Evolutionary conservation across 2,888 invertebrate species (phyloP).

Genomic region (Tinea trinotella): DNA sequence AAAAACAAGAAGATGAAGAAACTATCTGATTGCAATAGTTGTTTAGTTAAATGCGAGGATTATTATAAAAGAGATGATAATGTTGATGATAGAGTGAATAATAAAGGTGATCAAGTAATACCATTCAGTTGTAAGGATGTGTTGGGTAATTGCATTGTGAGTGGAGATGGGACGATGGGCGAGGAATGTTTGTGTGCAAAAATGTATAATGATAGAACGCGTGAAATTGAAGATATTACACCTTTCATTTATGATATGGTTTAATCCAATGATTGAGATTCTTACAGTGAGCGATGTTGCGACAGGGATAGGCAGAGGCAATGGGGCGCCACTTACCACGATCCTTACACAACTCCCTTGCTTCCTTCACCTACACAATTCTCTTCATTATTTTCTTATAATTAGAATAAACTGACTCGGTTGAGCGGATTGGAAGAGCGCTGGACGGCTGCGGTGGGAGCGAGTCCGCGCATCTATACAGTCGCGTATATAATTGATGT

Average conservation of each 20-base stretch:
- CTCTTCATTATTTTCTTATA: too few species aligned
- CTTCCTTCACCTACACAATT: too few species aligned
- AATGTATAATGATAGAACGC: constrained; percentile 46
- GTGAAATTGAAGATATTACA: constrained; percentile 59
- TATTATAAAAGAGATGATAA: not conserved
- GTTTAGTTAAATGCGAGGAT: not conserved
- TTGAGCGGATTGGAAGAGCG: too few species aligned
- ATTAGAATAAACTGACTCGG: too few species aligned
- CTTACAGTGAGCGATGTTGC: too few species aligned
- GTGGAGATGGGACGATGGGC: constrained; percentile 45
- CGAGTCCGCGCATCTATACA: too few species aligned
- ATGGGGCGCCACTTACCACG: too few species aligned
- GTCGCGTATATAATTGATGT: too few species aligned
- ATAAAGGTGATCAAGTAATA: not conserved
- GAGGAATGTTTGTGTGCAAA: constrained; percentile 57
- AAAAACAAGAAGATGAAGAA: not conserved
- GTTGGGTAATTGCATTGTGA: constrained; percentile 57
- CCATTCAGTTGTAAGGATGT: constrained; percentile 48
- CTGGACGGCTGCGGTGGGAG: too few species aligned
- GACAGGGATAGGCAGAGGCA: too few species aligned
- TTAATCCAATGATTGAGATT: too few species aligned
- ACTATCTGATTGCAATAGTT: not conserved
- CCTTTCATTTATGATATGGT: constrained; percentile 11
- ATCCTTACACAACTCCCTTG: too few species aligned
- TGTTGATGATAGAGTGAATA: not conserved